Evolutionary conservation across 2,797 vertebrate genomes (phyloP), one percentile per base, ranked within the genome.

Genomic region (Falco naumanni): DNA sequence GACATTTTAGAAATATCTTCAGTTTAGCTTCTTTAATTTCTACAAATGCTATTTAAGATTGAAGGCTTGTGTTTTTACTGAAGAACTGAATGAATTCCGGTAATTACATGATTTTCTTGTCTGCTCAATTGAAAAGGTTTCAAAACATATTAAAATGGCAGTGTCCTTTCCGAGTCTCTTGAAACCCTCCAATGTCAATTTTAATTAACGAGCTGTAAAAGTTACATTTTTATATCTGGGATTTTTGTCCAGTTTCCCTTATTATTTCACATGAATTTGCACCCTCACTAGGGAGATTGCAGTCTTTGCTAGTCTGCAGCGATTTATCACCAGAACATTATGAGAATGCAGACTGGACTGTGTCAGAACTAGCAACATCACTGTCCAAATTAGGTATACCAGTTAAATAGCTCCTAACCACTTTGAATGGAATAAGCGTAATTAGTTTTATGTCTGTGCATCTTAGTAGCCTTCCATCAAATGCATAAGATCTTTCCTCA

Each of bases 1-100:
- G 98, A 98, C 98, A 98, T 98, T 99, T 98, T 97, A 98, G 97
- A 98, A 98, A 98, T 98, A 98, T 97, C 98, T 98, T 96, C 97
- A 98, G 97, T 97, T 98, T 97, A 97, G 96, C 93, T 97, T 96
- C 85, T 97, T 93, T 97, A 97, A 98, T 98, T 98, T 98, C 95
- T 93, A 89, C 60, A 92, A 91, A 93, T 89, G 92, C 66, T 94
- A 93, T 81, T 96, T 96, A 95, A 96, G 93, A 96, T 87, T 95
- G 94, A 94, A 96, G 82, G 90, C 84, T 97, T 91, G 68, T 90
- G 72, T 76, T 96, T 97, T 97, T 57, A 94, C 94, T 95, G 94
- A 95, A 98, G 97, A 98, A 96, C 97, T 98, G 98, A 98, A 98
- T 97, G 98, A 97, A 97, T 98, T 97, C 95, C 91, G 96, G 96